Evolutionary conservation across 2,888 invertebrate species (phyloP), one percentile per base, ranked within the genome.

Genomic region (Lottia scabra): DNA sequence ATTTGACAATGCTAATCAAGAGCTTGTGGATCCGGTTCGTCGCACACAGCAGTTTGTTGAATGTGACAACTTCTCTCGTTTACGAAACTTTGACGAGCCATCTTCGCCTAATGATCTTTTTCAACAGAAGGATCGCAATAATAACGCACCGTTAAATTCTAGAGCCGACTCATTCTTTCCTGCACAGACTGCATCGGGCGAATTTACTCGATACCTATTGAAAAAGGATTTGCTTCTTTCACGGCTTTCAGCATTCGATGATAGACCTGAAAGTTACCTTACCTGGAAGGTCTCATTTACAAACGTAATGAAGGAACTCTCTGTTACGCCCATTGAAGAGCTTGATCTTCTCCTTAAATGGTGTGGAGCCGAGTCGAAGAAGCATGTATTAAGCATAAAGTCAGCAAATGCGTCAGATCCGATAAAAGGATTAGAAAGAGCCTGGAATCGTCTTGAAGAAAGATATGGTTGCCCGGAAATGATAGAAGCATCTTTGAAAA

Each of bases 401-500:
- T 70, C 79, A 4, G 56, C 77, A 3, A 79, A 76, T 63, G n/a
- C 65, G 2, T 23, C 27, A 12, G 62, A 76, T 63, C 65, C 75
- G 19, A 13, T 19, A 8, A 45, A 44, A 64, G 77, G 73, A 19
- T 46, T 70, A 44, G 13, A 67, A 15, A 62, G 65, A 8, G 67
- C 75, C 8, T 77, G 77, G 77, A 70, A 77, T 23, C 26, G 71
- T 0, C 64, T 78, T 13, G 76, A 79, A 16, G 73, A 75, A 30
- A 27, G 76, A 12, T 77, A 75, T 63, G 79, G 77, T n/a, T 66
- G 62, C 10, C 79, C 74, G 2, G 74, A 77, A 45, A 63, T 77
- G 44, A 45, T 74, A 16, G 69, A 77, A 63, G 26, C 72, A 23
- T 30, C 68, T 12, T 56, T 79, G 19, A 75, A 67, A 43, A 63